Conservation (phyloP, 2,797 vertebrate genomes). For the Sphaeramia orbicularis region DNA sequence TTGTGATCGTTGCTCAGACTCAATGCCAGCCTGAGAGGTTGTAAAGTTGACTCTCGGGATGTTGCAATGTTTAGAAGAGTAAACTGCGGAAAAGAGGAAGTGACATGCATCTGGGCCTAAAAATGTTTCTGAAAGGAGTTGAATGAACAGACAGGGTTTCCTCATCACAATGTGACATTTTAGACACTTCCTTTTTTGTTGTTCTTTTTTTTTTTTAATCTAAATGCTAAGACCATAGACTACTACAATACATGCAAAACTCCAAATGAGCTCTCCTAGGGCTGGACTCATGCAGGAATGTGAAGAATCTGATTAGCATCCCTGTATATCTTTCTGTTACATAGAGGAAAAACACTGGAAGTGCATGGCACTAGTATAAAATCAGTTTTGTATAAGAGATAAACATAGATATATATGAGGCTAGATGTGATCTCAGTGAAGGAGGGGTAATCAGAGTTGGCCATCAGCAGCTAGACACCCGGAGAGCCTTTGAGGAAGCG, state of each 20-base stretch:
- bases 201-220: slow-evolving; percentile 27
- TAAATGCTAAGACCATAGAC: slow-evolving; percentile 53
- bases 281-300: slow-evolving; percentile 55
- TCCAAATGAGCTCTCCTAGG: slow-evolving; percentile 41
- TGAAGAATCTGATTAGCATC: slow-evolving; percentile 48
- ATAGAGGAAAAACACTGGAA: slow-evolving; percentile 63
- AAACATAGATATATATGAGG: slow-evolving; percentile 17
- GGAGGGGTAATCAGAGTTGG: slow-evolving; percentile 9
- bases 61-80: slow-evolving; percentile 26
- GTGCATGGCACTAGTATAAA: slow-evolving; percentile 56
- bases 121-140: slow-evolving; percentile 32
- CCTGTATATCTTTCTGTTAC: slow-evolving; percentile 36
- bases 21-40: slow-evolving; percentile 25
- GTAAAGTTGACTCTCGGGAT: slow-evolving; percentile 30
- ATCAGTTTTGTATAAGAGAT: slow-evolving; percentile 49
- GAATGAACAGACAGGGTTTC: slow-evolving; percentile 40
- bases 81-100: slow-evolving; percentile 11
- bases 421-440: slow-evolving; percentile 14
- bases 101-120: slow-evolving; percentile 15
- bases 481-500: slow-evolving; percentile 39
- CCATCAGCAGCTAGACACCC: slow-evolving; percentile 9
- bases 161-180: slow-evolving; percentile 40
- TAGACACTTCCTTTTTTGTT: slow-evolving; percentile 40
- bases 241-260: slow-evolving; percentile 47
- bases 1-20: slow-evolving; percentile 30